These are phyloP conservation scores for Bergia sp. DNA, from an alignment of 92 coral and sea anemone species.

Conservation along the genomic window DNA sequence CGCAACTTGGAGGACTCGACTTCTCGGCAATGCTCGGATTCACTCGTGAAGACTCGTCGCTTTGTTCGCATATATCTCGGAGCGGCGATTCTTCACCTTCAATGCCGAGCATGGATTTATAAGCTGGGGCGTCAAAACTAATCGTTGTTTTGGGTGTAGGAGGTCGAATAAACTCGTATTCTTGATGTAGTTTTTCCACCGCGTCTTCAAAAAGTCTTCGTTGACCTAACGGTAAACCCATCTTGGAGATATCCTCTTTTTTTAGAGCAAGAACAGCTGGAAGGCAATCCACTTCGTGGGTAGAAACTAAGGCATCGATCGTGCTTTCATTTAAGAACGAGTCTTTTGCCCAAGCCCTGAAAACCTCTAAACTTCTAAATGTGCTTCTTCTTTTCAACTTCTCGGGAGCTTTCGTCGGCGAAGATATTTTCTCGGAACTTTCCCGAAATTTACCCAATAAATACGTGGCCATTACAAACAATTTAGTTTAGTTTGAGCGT, in stretches of 20 bases:
- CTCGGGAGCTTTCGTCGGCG: conserved; percentile 24
- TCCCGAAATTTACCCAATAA: conserved; percentile 34
- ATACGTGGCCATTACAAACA: conserved; percentile 13
- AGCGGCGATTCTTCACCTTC: conserved; percentile 55
- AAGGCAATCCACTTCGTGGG: conserved; percentile 87
- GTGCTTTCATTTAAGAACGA: conserved; percentile 88
- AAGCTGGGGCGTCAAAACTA: conserved; percentile 85
- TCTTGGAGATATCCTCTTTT: conserved; percentile 70
- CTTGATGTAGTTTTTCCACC: conserved; percentile 89
- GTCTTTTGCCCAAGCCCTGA: conserved; percentile 95
- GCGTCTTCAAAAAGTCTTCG: conserved; percentile 94
- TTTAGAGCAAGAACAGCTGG: conserved; percentile 94
- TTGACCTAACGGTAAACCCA: conserved; percentile 91
- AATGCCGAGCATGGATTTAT: conserved; percentile 82
- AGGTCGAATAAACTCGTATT: conserved; percentile 83
- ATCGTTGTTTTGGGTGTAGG: conserved; percentile 89
- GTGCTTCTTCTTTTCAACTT: conserved; percentile 82
- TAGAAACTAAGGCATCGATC: conserved; percentile 75
- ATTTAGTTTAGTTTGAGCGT: conserved; percentile 4
- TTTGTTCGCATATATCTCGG: conserved; percentile 29
- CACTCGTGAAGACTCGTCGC: conserved; percentile 44
- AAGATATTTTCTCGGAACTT: conserved; percentile 29
- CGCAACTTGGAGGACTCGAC: conserved; percentile 2
- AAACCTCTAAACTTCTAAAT: conserved; percentile 85
- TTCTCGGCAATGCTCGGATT: conserved; percentile 38